Evolutionary conservation across 1,140 invertebrate species (phyloP).

Genomic region (Drosophila pruinosa): DNA sequence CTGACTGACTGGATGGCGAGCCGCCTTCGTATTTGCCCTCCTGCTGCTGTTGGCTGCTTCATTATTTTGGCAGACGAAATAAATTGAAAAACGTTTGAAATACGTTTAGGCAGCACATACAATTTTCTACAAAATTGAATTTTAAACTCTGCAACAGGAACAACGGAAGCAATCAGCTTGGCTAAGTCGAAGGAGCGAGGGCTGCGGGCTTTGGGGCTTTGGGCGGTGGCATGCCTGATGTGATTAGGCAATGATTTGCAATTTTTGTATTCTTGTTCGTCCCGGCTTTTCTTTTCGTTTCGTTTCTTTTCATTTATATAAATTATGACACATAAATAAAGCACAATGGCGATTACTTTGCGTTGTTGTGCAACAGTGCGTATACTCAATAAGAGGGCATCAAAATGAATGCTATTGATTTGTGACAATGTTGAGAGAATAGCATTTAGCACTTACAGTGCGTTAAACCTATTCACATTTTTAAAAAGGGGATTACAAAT

Average conservation of each 20-base stretch:
- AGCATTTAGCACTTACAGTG: neutral
- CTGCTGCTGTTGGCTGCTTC: slow-evolving; percentile 37
- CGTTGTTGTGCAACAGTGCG: slow-evolving; percentile 24
- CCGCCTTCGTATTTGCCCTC: neutral
- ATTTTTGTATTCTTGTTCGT: slow-evolving; percentile 10
- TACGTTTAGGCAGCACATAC: slow-evolving; percentile 69
- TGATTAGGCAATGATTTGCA: slow-evolving; percentile 68
- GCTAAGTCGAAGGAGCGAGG: neutral
- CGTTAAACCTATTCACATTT: neutral
- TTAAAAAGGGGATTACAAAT: neutral
- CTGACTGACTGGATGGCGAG: slow-evolving; percentile 14
- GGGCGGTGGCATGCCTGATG: slow-evolving; percentile 18
- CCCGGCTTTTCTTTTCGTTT: slow-evolving; percentile 7
- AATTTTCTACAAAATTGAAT: slow-evolving; percentile 75
- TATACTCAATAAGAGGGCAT: slow-evolving; percentile 18
- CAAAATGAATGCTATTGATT: slow-evolving; percentile 13
- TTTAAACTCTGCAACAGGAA: slow-evolving; percentile 43
- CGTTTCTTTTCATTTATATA: slow-evolving; percentile 1
- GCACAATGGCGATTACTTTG: slow-evolving; percentile 39
- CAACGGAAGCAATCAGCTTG: slow-evolving; percentile 63
- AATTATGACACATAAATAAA: slow-evolving; percentile 40
- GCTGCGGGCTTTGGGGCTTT: too few species aligned
- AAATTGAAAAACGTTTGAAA: slow-evolving; percentile 73
- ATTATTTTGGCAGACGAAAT: slow-evolving; percentile 71
- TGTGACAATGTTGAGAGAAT: neutral